phyloP scores from a whole-genome alignment of 1,140 invertebrate species.

The Pogonomyrmex californicus region DNA sequence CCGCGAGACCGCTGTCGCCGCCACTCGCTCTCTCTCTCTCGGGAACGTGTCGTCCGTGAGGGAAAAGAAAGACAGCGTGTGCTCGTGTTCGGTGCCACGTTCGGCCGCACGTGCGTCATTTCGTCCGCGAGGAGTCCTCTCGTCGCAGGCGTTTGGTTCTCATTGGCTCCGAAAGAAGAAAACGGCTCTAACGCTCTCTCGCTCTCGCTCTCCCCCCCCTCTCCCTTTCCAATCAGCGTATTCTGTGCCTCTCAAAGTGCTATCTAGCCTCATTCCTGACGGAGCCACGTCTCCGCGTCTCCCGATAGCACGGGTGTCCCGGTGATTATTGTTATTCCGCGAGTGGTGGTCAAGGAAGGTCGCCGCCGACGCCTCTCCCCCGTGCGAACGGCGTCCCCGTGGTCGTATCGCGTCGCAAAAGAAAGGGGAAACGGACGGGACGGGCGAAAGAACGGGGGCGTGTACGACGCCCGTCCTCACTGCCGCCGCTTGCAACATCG shows the following conservation, averaged over 20 bases:
- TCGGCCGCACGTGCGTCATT: background rate
- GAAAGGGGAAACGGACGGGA: slow-evolving; percentile 48
- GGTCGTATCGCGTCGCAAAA: slow-evolving; percentile 37
- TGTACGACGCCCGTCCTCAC: slow-evolving; percentile 66
- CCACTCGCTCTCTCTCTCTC: slow-evolving; percentile 38
- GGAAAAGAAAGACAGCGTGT: slow-evolving; percentile 70
- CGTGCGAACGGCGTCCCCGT: slow-evolving; percentile 39
- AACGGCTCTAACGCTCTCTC: slow-evolving; percentile 48
- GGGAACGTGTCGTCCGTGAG: slow-evolving; percentile 72
- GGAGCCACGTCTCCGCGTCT: slow-evolving; percentile 48
- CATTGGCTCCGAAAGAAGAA: background rate
- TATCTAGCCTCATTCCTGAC: slow-evolving; percentile 19
- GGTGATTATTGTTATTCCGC: slow-evolving; percentile 10
- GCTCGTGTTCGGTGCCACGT: slow-evolving; percentile 25
- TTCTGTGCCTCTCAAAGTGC: slow-evolving; percentile 35
- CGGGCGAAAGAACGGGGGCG: slow-evolving; percentile 23
- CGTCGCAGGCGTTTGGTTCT: slow-evolving; percentile 9
- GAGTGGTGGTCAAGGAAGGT: slow-evolving; percentile 27
- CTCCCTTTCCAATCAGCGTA: background rate
- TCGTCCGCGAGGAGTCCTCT: slow-evolving; percentile 16
- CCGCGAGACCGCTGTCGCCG: slow-evolving; percentile 42
- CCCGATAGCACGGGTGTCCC: background rate
- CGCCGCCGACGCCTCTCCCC: slow-evolving; percentile 28
- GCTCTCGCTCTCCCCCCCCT: background rate
- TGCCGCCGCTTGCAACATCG: background rate